Base-by-base conservation (phyloP, 1,140 invertebrate species). In the Araneus ventricosus region DNA sequence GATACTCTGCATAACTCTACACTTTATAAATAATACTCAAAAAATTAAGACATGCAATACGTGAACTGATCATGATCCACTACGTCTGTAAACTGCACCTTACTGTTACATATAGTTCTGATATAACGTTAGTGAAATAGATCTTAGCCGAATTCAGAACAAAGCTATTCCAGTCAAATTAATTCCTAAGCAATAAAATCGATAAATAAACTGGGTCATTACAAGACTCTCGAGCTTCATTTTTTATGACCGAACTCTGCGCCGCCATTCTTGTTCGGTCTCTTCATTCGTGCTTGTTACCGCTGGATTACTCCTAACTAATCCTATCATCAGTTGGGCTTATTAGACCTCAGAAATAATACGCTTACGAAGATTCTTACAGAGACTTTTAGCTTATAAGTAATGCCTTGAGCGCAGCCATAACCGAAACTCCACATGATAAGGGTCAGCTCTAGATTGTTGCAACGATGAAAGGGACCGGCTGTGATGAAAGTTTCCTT, bases 291-390 rank as follows among this genome's bases (percentile, higher is more conserved):
- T 82, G 80, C 80, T 82, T 82, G 80, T 82, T 82, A 82, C 41
- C 6, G 80, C 39, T 52, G 80, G 80, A 82, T 82, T 82, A 82
- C 39, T 82, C n/a, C 10, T 22, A 82, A 14, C 41, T 82, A 82
- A 82, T 82, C 80, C 39, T 52, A 82, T 82, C 80, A 82, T 82
- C 80, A 82, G 80, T 82, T 82, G 41, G 80, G 80, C 80, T 82
- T 82, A 82, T 41, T 41, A 82, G 80, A 75, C 80, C 41, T 82
- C 80, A 82, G 80, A 82, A 82, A 82, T 82, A 82, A 82, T 82
- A 82, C n/a, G 37, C 80, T 52, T 82, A 41, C 41, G 41, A 27
- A 45, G 80, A 82, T 82, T 82, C 80, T 82, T 82, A 82, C 80
- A 82, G 37, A 82, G 39, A 52, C 80, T 82, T 45, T 75, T 75